These are phyloP conservation scores for Gasteruption jaculator DNA, from an alignment of 2,888 invertebrate genomes.

Conservation along the genomic window DNA sequence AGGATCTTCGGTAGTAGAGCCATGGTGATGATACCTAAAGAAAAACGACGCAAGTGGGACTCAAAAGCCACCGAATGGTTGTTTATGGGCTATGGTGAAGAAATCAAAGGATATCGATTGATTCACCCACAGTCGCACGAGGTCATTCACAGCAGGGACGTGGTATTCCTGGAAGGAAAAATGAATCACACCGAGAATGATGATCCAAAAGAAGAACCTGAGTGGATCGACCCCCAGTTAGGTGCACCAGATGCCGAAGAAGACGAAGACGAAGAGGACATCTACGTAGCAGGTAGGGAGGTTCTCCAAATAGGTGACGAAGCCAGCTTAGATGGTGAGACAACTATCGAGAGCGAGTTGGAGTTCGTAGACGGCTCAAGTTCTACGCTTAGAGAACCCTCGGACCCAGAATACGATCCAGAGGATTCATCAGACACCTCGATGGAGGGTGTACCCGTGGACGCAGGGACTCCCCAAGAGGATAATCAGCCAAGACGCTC, in stretches of 20 bases:
- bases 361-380: no score
- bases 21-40: slow-evolving; percentile 36
- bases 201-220: no score
- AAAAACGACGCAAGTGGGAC: slow-evolving; percentile 24
- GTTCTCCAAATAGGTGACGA: neutral
- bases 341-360: neutral
- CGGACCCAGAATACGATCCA: no score
- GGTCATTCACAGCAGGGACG: slow-evolving; percentile 8
- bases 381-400: no score
- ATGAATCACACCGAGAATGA: slow-evolving; percentile 7
- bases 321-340: neutral
- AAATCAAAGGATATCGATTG: slow-evolving; percentile 7
- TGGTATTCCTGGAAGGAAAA: slow-evolving; percentile 9
- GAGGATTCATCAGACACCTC: no score
- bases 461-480: no score
- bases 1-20: slow-evolving; percentile 39
- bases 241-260: neutral
- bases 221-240: neutral
- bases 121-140: neutral
- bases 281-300: neutral
- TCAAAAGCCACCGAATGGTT: slow-evolving; percentile 6
- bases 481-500: no score
- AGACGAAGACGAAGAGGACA: neutral
- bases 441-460: no score
- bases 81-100: slow-evolving; percentile 5